Percentiles rank a stretch among this genome's conserved stretches.
Conservation (phyloP, 2,888 invertebrate species). For the Sinohyriopsis cumingii region DNA sequence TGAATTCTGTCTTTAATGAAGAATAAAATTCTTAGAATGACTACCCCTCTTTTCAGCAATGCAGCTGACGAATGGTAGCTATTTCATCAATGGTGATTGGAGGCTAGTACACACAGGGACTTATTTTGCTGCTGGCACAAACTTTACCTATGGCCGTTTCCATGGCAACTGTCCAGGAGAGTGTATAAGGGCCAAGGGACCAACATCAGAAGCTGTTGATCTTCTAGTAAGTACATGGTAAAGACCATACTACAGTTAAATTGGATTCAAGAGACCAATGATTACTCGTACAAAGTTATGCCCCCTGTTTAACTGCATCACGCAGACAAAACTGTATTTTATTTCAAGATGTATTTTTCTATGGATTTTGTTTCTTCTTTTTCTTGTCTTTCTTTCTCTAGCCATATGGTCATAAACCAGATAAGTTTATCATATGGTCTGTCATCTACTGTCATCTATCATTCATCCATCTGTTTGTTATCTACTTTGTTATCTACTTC, state of each 20-base stretch:
- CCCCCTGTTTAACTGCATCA: no score
- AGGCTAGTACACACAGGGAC: slow-evolving; percentile 80
- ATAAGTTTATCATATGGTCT: no score
- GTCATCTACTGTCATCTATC: no score
- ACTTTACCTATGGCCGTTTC: slow-evolving; percentile 81
- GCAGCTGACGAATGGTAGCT: slow-evolving; percentile 80
- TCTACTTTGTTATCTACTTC: no score
- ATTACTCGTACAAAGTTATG: no score
- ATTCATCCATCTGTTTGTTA: no score
- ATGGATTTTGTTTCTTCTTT: no score
- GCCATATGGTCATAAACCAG: no score
- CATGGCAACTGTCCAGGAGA: slow-evolving; percentile 74
- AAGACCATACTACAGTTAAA: neutral
- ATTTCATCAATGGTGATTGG: slow-evolving; percentile 87
- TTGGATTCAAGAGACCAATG: neutral
- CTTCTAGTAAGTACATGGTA: slow-evolving; percentile 79
- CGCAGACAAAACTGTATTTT: no score
- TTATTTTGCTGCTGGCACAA: slow-evolving; percentile 85
- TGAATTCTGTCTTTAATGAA: neutral
- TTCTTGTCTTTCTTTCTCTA: no score
- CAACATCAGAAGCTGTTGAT: slow-evolving; percentile 84
- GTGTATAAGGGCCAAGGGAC: slow-evolving; percentile 85
- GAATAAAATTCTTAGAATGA: neutral
- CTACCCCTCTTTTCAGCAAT: slow-evolving; percentile 78
- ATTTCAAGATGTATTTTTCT: no score